Percentiles rank a stretch among this genome's conserved stretches.
Conservation (phyloP, 2,113 vertebrate species). For the Sigmodon hispidus region DNA sequence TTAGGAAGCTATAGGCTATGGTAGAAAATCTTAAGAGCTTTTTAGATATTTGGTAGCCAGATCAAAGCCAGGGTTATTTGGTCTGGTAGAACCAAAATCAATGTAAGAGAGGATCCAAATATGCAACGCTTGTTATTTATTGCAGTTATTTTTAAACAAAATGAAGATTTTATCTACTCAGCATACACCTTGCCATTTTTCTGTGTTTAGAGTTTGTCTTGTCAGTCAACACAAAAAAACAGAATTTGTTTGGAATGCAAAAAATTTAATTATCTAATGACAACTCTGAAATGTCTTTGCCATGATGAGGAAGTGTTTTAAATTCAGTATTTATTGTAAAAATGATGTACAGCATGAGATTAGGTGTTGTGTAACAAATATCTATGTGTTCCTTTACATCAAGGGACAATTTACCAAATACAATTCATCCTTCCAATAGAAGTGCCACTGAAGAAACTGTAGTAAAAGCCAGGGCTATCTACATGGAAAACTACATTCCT, state of each 20-base stretch:
- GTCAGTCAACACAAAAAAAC: background rate
- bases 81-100: conserved; percentile 13
- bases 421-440: background rate
- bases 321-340: background rate
- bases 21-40: background rate
- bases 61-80: background rate
- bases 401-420: conserved; percentile 2
- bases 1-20: background rate
- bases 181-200: background rate
- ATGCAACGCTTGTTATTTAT: background rate
- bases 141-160: background rate
- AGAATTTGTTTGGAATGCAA: conserved; percentile 19
- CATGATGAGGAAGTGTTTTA: background rate
- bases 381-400: background rate
- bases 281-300: background rate
- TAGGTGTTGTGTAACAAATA: background rate
- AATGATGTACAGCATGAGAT: background rate
- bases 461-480: conserved; percentile 21
- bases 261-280: conserved; percentile 12
- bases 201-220: conserved; percentile 16
- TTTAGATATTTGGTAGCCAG: conserved; percentile 34
- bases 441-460: conserved; percentile 14
- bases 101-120: background rate
- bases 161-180: background rate
- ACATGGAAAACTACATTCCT: background rate